Evolutionary conservation across 1,140 invertebrate species (phyloP).

Genomic region (Penaeus chinensis): DNA sequence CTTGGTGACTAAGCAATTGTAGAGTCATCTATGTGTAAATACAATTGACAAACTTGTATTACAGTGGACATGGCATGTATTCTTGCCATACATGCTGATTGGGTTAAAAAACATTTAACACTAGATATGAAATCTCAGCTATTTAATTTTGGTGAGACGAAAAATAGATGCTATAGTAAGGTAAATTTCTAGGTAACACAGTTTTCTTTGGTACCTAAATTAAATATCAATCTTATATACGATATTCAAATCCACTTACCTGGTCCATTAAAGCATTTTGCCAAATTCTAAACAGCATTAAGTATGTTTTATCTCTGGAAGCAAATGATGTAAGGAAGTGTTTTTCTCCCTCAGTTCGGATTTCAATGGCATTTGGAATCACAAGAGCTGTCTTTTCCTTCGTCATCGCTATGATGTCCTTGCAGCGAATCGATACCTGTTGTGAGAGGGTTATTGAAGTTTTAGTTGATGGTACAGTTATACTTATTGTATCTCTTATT

Average conservation of each 20-base stretch:
- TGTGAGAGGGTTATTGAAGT: conserved; percentile 58
- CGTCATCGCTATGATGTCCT: conserved; percentile 90
- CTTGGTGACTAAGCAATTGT: no score
- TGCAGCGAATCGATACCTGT: conserved; percentile 81
- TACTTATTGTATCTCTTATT: neutral
- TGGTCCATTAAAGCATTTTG: conserved; percentile 93
- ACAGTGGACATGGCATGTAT: no score
- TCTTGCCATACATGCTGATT: no score
- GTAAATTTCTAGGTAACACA: no score
- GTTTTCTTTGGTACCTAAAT: no score
- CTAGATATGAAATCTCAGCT: no score
- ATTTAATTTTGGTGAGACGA: no score
- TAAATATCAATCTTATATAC: neutral
- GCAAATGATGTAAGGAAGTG: conserved; percentile 94
- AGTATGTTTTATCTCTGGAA: conserved; percentile 90
- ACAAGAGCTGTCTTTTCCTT: conserved; percentile 93
- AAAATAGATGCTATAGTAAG: no score
- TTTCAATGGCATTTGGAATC: conserved; percentile 94
- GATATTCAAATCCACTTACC: conserved; percentile 69
- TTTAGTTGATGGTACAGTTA: neutral
- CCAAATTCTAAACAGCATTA: conserved; percentile 95
- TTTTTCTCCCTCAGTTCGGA: conserved; percentile 85
- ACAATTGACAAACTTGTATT: no score
- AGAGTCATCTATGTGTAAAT: no score
- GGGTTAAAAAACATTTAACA: no score